Evolutionary conservation across 2,888 invertebrate species (phyloP).

Genomic region (Hydrotaea cyrtoneurina): DNA sequence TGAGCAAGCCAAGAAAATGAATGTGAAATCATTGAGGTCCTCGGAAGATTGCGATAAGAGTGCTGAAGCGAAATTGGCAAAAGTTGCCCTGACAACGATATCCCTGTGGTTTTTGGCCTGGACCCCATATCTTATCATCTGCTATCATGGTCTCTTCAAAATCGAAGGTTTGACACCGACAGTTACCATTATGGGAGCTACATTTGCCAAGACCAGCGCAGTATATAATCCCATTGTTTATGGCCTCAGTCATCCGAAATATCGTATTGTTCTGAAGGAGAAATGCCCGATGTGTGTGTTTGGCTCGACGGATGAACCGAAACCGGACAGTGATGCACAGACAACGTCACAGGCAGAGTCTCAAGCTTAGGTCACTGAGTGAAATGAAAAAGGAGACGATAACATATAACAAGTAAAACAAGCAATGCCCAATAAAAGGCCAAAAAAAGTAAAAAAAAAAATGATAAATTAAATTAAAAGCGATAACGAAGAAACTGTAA

Average conservation of each 20-base stretch:
- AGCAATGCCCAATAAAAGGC: slow-evolving; percentile 56
- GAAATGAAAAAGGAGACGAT: background rate
- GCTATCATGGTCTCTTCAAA: slow-evolving; percentile 89
- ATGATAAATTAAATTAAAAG: slow-evolving; percentile 51
- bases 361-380: slow-evolving; percentile 63
- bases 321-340: slow-evolving; percentile 68
- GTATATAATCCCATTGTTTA: slow-evolving; percentile 83
- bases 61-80: slow-evolving; percentile 82
- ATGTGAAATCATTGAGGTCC: slow-evolving; percentile 82
- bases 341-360: slow-evolving; percentile 70
- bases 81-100: slow-evolving; percentile 83
- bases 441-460: slow-evolving; percentile 66
- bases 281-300: slow-evolving; percentile 82
- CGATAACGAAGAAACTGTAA: slow-evolving; percentile 26
- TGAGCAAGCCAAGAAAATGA: slow-evolving; percentile 84
- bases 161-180: slow-evolving; percentile 87
- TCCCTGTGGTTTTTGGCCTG: slow-evolving; percentile 84
- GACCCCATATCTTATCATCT: slow-evolving; percentile 92
- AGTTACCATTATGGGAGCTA: slow-evolving; percentile 86
- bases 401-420: background rate
- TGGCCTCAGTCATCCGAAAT: slow-evolving; percentile 83
- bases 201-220: slow-evolving; percentile 83
- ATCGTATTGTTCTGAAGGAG: slow-evolving; percentile 82
- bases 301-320: slow-evolving; percentile 71
- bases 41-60: slow-evolving; percentile 81